Percentiles rank a stretch among this genome's conserved stretches.
phyloP scores from a whole-genome alignment of 2,888 invertebrate species.

The Elgonia sp. region DNA sequence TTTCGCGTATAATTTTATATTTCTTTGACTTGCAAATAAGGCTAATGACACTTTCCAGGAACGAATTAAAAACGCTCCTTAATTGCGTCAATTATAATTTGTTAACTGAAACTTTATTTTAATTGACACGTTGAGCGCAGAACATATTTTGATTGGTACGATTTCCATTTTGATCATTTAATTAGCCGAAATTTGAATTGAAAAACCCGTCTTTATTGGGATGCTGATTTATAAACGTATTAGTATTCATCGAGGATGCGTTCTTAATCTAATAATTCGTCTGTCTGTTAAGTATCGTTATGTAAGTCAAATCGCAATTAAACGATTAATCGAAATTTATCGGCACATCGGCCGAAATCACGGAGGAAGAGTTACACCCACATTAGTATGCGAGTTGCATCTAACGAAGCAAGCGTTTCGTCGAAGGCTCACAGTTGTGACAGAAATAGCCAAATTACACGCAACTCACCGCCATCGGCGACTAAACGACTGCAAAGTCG shows the following conservation, averaged over 20 bases:
- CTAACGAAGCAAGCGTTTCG: constrained; percentile 78
- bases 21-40: neutral
- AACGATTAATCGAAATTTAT: constrained; percentile 60
- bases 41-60: neutral
- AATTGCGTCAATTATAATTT: neutral
- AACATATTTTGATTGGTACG: too few species aligned
- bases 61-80: neutral
- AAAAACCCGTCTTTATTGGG: neutral
- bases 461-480: constrained; percentile 76
- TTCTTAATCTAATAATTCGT: constrained; percentile 31
- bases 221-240: neutral
- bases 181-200: neutral
- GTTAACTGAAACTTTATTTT: neutral
- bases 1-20: neutral
- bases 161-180: too few species aligned
- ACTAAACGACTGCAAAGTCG: constrained; percentile 72
- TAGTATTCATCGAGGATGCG: neutral
- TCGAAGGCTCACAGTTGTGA: constrained; percentile 77
- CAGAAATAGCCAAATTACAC: constrained; percentile 81
- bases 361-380: constrained; percentile 63
- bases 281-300: constrained; percentile 14
- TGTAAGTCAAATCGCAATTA: constrained; percentile 53
- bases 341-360: constrained; percentile 52
- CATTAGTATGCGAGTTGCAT: constrained; percentile 73
- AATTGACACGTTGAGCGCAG: neutral